Evolutionary conservation across 2,113 vertebrate species (phyloP).

Genomic region (Canis aureus): DNA sequence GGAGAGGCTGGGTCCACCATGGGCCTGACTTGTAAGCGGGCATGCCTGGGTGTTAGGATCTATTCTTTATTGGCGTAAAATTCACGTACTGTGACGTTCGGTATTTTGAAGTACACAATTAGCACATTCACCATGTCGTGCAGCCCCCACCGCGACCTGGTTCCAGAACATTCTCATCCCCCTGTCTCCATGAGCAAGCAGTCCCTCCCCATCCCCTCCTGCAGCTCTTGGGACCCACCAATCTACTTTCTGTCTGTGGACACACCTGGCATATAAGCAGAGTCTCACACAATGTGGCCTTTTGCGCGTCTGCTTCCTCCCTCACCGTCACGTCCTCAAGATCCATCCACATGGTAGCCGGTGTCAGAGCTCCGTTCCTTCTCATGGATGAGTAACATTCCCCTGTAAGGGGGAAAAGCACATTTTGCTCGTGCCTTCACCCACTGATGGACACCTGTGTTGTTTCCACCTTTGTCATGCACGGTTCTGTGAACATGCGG

Average conservation of each 20-base stretch:
- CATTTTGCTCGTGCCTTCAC: rapidly evolving
- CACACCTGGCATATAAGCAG: too few species aligned
- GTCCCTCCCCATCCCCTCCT: neutral
- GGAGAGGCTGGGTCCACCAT: too few species aligned
- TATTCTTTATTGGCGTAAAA: neutral
- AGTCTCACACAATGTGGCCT: neutral
- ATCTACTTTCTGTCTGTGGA: neutral
- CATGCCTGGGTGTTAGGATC: too few species aligned
- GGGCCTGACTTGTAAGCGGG: neutral
- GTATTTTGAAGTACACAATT: neutral
- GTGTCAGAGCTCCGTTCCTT: neutral
- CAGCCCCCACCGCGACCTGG: neutral
- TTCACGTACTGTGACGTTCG: rapidly evolving
- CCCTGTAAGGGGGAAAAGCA: neutral
- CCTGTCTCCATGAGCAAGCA: neutral
- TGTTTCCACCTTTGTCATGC: neutral
- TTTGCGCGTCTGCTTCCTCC: neutral
- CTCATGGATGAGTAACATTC: neutral
- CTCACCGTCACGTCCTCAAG: neutral
- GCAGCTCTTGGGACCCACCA: neutral
- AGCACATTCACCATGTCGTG: too few species aligned
- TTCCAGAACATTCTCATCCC: neutral
- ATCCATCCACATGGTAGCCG: neutral
- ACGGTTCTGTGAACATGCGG: neutral
- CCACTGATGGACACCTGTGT: too few species aligned